Conservation (phyloP, 2,888 invertebrate species). For the Drosophila ezoana region DNA sequence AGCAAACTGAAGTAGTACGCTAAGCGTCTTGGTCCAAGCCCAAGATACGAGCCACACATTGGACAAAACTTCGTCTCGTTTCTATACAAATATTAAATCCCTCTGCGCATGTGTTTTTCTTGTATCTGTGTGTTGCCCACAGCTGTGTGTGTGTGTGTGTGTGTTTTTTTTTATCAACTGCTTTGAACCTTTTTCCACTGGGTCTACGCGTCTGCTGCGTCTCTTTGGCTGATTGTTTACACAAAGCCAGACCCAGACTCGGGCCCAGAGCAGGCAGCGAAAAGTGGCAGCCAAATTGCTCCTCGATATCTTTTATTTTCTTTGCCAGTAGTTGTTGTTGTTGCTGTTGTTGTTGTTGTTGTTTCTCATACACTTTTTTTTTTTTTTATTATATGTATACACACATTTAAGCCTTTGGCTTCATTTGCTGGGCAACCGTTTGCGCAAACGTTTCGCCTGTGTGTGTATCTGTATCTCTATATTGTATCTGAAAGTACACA, state of each 20-base stretch:
- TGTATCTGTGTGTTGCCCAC: constrained; percentile 36
- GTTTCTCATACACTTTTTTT: constrained; percentile 25
- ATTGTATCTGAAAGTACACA: constrained; percentile 62
- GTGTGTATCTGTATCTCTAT: constrained; percentile 44
- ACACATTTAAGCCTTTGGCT: constrained; percentile 75
- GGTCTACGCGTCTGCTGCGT: constrained; percentile 64
- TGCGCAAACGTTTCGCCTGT: constrained; percentile 68
- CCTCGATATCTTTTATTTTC: constrained; percentile 80
- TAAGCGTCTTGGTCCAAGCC: constrained; percentile 49
- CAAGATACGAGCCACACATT: constrained; percentile 53
- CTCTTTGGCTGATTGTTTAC: constrained; percentile 64
- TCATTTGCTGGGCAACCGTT: constrained; percentile 74
- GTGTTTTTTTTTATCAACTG: constrained; percentile 72
- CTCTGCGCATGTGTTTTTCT: constrained; percentile 51
- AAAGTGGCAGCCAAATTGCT: constrained; percentile 82
- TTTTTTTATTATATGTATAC: constrained; percentile 60
- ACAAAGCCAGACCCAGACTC: constrained; percentile 41
- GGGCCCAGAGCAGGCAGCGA: constrained; percentile 54
- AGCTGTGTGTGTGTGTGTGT: constrained; percentile 31
- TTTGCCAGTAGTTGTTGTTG: constrained; percentile 64
- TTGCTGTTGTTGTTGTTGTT: constrained; percentile 29
- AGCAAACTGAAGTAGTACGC: constrained; percentile 74
- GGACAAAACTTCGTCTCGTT: constrained; percentile 59
- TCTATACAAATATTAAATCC: constrained; percentile 78
- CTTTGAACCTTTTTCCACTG: constrained; percentile 72